Evolutionary conservation across 1,140 invertebrate species (phyloP).

Genomic region (Polypedilum pembai): DNA sequence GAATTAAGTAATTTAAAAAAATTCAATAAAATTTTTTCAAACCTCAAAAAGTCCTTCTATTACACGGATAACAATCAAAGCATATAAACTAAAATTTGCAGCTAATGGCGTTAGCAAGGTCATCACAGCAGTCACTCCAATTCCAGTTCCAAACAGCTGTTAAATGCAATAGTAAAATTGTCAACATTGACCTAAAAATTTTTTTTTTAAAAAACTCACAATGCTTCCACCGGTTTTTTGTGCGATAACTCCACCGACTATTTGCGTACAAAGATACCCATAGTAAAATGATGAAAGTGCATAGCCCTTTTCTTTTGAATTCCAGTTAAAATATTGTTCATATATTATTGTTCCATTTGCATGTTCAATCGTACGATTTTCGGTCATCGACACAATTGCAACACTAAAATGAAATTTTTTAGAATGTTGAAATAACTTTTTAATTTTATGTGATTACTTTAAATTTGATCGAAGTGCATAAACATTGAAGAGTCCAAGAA

Average conservation of each 20-base stretch:
- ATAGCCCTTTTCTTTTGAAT: not conserved
- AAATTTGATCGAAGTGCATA: conserved; percentile 84
- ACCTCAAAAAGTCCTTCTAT: conserved; percentile 86
- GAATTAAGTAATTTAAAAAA: too few species aligned
- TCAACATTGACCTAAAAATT: not conserved
- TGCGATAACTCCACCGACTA: not conserved
- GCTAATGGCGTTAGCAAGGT: conserved; percentile 75
- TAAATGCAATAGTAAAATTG: not conserved
- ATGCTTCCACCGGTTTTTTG: conserved; percentile 4
- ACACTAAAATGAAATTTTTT: conserved; percentile 49
- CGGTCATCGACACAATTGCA: conserved; percentile 82
- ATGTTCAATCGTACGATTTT: conserved; percentile 42
- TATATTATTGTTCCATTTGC: conserved; percentile 43
- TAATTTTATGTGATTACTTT: not conserved
- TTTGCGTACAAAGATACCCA: not conserved
- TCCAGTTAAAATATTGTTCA: conserved; percentile 39
- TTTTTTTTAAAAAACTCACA: not conserved
- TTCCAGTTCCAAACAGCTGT: conserved; percentile 64
- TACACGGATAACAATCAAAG: conserved; percentile 67
- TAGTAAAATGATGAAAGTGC: not conserved
- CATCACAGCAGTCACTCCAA: conserved; percentile 69
- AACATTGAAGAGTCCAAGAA: conserved; percentile 82
- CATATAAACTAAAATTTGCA: conserved; percentile 59
- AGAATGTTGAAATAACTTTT: not conserved
- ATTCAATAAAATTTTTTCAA: conserved; percentile 31